A percentile compares a stretch with the other conserved stretches of the same genome.
These are phyloP conservation scores for Calephelis nemesis DNA, from an alignment of 1,140 invertebrate species.

Conservation along the genomic window DNA sequence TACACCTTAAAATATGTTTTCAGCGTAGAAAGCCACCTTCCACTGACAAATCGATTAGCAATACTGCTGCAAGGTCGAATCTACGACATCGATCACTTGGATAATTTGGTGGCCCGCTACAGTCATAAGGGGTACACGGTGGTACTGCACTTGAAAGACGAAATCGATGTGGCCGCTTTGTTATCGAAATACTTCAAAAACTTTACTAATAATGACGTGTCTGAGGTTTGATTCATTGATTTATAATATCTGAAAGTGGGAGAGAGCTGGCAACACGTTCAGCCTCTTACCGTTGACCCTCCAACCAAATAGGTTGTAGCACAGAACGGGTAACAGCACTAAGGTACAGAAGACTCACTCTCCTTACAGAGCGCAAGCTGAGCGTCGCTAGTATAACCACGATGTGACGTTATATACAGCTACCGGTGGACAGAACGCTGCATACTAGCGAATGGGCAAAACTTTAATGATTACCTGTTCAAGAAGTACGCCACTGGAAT, in stretches of 20 bases:
- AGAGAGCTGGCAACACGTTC: no score
- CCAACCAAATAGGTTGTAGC: no score
- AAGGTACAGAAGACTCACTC: no score
- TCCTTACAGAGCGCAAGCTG: no score
- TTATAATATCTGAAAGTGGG: not conserved
- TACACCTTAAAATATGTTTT: not conserved
- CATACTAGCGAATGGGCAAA: no score
- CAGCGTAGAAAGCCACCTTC: conserved; percentile 60
- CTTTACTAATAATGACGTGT: conserved; percentile 54
- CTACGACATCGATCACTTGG: conserved; percentile 53
- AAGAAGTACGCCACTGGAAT: no score
- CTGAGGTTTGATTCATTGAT: conserved; percentile 41
- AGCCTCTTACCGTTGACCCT: no score
- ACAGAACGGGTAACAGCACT: no score
- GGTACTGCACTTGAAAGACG: conserved; percentile 60
- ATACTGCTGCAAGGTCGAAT: conserved; percentile 52
- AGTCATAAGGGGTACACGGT: conserved; percentile 53
- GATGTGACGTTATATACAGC: no score
- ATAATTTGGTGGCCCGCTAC: conserved; percentile 51
- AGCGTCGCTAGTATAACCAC: no score
- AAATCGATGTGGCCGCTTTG: conserved; percentile 46
- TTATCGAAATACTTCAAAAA: conserved; percentile 47
- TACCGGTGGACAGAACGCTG: no score
- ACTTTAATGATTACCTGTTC: no score
- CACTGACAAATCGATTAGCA: conserved; percentile 51